Base-by-base conservation (phyloP, 2,113 vertebrate genomes). In the Eudyptes chrysolophus region DNA sequence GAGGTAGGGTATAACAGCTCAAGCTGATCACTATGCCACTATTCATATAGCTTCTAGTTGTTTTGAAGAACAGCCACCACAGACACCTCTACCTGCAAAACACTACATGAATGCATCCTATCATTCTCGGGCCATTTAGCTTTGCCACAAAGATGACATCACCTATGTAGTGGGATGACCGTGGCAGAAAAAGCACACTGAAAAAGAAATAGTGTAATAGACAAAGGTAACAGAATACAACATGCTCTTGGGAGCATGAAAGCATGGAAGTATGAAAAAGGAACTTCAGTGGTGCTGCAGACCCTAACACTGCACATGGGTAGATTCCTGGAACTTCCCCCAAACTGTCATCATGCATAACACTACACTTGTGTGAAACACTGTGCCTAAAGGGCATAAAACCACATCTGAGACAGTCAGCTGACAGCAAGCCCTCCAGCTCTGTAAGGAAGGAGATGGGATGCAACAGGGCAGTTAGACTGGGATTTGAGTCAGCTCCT, bases 401-500 rank as follows among this genome's bases (percentile, higher is more conserved):
- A 87, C 11, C 70, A 69, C 26, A 32, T 4, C 44, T 12, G 79
- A 92, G 61, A 42, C 44, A 15, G 13, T 29, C 60, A 78, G 69
- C 77, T 85, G 70, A 80, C 52, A 89, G 57, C 55, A 27, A 82
- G 40, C 46, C 57, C 70, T 87, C 57, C 29, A 75, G 81, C 77
- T 94, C 44, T 11, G 11, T 27, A n/a, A 36, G 62, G 75, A 16
- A 46, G 21, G 48, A 82, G 66, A 69, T 42, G n/a, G 82, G 84
- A 75, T 75, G 52, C 57, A 51, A 21, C 55, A 60, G 65, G 68
- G 75, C 27, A 78, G 68, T 58, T 77, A 52, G 52, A 69, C 61
- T 49, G 66, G 40, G 65, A 60, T 87, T 89, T 93, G 74, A 96
- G 57, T 83, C 36, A 76, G 58, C 66, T 85, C 34, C 68, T 70